These are phyloP conservation scores for Caenorhabditis sp. DNA, from an alignment of 2,888 invertebrate genomes.

Conservation along the genomic window DNA sequence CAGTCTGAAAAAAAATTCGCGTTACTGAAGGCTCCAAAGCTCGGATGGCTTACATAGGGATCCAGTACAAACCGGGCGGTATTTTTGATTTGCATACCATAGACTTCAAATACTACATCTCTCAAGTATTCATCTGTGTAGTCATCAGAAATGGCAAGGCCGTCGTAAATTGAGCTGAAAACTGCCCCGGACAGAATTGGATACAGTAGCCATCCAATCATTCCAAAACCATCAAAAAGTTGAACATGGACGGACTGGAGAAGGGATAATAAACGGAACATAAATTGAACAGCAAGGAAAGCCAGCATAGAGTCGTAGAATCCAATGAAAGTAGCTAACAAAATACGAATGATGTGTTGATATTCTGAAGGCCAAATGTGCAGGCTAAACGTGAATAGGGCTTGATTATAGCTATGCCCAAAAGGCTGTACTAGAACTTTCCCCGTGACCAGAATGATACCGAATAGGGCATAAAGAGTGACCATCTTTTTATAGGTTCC, in stretches of 20 bases:
- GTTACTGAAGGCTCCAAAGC: too few species aligned
- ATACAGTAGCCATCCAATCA: not conserved
- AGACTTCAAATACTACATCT: not conserved
- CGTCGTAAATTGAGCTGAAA: not conserved
- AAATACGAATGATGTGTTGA: not conserved
- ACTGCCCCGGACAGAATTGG: not conserved
- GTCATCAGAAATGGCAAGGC: not conserved
- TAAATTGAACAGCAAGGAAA: constrained; percentile 6
- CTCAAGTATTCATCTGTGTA: constrained; percentile 10
- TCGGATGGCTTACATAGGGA: not conserved
- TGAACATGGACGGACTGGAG: not conserved
- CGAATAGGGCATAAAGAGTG: not conserved
- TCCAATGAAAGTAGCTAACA: not conserved
- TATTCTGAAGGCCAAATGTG: not conserved
- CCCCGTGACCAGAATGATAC: not conserved
- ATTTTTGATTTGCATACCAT: not conserved
- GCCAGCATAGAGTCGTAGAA: not conserved
- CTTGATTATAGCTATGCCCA: not conserved
- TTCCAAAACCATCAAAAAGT: not conserved
- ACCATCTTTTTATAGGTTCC: constrained; percentile 6
- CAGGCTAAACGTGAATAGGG: not conserved
- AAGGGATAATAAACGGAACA: not conserved
- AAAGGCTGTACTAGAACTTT: not conserved
- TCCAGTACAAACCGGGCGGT: not conserved
- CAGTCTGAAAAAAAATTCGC: too few species aligned